Evolutionary conservation across 2,113 vertebrate genomes (phyloP).

Genomic region (Cavia porcellus): DNA sequence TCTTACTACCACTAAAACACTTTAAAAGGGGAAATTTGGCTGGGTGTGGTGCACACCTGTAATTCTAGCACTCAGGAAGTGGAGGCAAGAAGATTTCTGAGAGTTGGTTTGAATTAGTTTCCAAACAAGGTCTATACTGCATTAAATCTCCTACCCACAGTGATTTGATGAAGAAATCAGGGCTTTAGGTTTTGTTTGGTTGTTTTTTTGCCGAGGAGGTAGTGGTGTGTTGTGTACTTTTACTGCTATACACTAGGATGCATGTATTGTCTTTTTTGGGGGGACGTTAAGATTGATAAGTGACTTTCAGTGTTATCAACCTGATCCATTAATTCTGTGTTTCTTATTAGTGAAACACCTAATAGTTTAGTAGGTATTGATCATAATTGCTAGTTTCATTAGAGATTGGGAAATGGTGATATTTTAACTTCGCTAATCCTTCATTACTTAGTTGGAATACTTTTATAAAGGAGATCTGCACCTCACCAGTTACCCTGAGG

Average conservation of each 20-base stretch:
- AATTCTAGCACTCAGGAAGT: background rate
- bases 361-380: background rate
- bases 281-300: background rate
- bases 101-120: conserved; percentile 44
- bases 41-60: background rate
- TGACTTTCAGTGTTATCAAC: background rate
- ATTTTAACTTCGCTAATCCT: conserved; percentile 33
- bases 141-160: background rate
- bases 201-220: background rate
- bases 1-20: background rate
- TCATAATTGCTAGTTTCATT: background rate
- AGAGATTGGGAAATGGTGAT: conserved; percentile 19
- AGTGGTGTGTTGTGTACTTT: background rate
- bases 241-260: background rate
- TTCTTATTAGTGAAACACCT: background rate
- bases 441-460: conserved; percentile 6
- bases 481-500: background rate
- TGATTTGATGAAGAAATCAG: conserved; percentile 11
- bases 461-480: conserved; percentile 35
- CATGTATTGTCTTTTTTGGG: background rate
- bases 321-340: background rate
- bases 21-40: background rate
- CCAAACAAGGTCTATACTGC: background rate
- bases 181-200: background rate
- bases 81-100: background rate